Base-by-base conservation (phyloP, 2,888 invertebrate genomes). In the Mimas tiliae region DNA sequence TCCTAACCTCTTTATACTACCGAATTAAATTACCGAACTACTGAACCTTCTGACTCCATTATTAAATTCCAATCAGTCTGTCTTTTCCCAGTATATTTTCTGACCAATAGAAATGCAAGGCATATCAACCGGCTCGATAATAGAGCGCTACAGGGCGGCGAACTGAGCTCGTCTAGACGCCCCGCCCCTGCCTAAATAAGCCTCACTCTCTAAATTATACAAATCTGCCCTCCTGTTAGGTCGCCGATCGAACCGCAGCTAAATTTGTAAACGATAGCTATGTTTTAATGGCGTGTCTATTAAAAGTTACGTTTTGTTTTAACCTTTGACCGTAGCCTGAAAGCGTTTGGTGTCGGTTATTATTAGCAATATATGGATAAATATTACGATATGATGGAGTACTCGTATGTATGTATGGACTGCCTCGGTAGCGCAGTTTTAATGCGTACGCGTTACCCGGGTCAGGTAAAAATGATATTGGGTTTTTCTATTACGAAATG, bases 201-300 rank as follows among this genome's bases (percentile, higher is more conserved):
- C 42, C 19, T 19, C 55, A 27, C 27, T 27, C 1, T 4, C 11
- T 9, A 42, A 38, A 19, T 58, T 38, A 58, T 58, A 42, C 11
- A 58, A 58, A 58, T 58, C 58, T 58, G 58, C 58, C 42, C 58
- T 58, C 16, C 19, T 12, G 58, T 6, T 53, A 53, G 53, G 38
- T 19, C 58, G 42, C 11, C 58, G 58, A 58, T 58, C 58, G 42
- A 58, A 58, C 11, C 16, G 38, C 14, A 19, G 55, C 58, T 58
- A 58, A 58, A 58, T 52, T 52, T 27, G 27, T 52, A 33, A 52
- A 58, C 53, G 53, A 33, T 58, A 6, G 11, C 58, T 34, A 38
- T 42, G 2, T 58, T 42, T 42, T 12, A 33, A 52, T 19, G 50
- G 9, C 48, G n/a, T 19, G 19, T 19, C 50, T 50, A 9, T 50